phyloP scores from a whole-genome alignment of 2,797 vertebrate genomes.

The Cottoperca gobio region DNA sequence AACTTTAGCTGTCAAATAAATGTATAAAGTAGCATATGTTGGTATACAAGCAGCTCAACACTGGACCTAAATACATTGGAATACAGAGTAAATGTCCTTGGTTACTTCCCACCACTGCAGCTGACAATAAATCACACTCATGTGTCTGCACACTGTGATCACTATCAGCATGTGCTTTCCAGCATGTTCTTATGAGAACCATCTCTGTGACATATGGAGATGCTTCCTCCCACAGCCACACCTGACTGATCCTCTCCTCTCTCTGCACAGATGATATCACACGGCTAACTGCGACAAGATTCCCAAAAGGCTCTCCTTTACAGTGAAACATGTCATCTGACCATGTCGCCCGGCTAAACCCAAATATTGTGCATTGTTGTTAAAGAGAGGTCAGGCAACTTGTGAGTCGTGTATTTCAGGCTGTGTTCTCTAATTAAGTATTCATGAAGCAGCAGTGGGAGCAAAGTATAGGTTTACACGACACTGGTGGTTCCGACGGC shows the following conservation, averaged over 20 bases:
- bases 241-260: slow-evolving; percentile 70
- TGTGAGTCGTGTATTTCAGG: slow-evolving; percentile 68
- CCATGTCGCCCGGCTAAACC: slow-evolving; percentile 66
- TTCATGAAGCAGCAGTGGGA: slow-evolving; percentile 80
- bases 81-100: slow-evolving; percentile 31
- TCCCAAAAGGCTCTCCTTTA: slow-evolving; percentile 71
- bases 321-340: slow-evolving; percentile 73
- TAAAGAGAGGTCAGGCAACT: slow-evolving; percentile 81
- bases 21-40: not conserved
- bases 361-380: slow-evolving; percentile 77
- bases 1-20: not conserved
- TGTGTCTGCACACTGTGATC: slow-evolving; percentile 62
- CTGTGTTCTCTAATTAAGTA: slow-evolving; percentile 83
- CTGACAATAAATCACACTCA: slow-evolving; percentile 57
- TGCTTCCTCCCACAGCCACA: slow-evolving; percentile 74
- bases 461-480: slow-evolving; percentile 81
- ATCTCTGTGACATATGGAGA: slow-evolving; percentile 73
- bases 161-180: slow-evolving; percentile 69
- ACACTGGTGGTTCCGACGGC: slow-evolving; percentile 72
- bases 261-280: slow-evolving; percentile 75
- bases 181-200: slow-evolving; percentile 66
- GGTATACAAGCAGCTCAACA: not conserved
- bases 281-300: slow-evolving; percentile 67
- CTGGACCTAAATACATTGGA: not conserved
- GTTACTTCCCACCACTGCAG: slow-evolving; percentile 23